Percentiles rank a stretch among this genome's conserved stretches.
These are phyloP conservation scores for Craterocephalus amniculus DNA, from an alignment of 2,797 vertebrate species.

Conservation along the genomic window DNA sequence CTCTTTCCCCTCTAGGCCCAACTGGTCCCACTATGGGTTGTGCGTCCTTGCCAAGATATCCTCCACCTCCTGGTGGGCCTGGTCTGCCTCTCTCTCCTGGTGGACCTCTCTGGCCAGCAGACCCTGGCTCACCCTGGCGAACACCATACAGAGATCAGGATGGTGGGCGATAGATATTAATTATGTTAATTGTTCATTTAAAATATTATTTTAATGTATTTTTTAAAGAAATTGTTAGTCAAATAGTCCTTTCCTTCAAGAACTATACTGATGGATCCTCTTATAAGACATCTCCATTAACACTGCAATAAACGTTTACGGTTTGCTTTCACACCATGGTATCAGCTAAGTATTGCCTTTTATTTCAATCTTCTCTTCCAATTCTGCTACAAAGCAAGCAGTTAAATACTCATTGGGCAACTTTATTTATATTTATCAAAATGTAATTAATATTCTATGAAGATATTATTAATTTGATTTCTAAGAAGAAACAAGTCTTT, in stretches of 20 bases:
- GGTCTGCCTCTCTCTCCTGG: conserved; percentile 93
- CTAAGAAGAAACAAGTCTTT: background rate
- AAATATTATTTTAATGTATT: too few relatives aligned
- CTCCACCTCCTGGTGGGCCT: conserved; percentile 87
- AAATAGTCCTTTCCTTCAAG: background rate
- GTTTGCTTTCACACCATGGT: background rate
- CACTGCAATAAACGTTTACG: background rate
- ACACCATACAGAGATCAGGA: background rate
- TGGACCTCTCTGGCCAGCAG: conserved; percentile 84
- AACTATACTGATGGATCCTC: background rate
- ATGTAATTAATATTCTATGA: background rate
- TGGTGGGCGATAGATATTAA: background rate
- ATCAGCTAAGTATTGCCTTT: background rate
- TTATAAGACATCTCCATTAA: background rate
- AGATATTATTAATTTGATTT: background rate
- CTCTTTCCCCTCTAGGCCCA: conserved; percentile 91
- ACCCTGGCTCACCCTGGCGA: conserved; percentile 89
- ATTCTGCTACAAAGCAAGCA: background rate
- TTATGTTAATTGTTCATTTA: background rate
- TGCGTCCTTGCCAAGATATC: conserved; percentile 85
- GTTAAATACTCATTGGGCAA: background rate
- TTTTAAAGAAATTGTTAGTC: background rate
- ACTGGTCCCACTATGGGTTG: conserved; percentile 88
- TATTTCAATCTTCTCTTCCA: background rate
- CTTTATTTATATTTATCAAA: background rate